A percentile compares a stretch with the other conserved stretches of the same genome.
Conservation (phyloP, 2,797 vertebrate genomes). For the Enteromius thamalakanensis region DNA sequence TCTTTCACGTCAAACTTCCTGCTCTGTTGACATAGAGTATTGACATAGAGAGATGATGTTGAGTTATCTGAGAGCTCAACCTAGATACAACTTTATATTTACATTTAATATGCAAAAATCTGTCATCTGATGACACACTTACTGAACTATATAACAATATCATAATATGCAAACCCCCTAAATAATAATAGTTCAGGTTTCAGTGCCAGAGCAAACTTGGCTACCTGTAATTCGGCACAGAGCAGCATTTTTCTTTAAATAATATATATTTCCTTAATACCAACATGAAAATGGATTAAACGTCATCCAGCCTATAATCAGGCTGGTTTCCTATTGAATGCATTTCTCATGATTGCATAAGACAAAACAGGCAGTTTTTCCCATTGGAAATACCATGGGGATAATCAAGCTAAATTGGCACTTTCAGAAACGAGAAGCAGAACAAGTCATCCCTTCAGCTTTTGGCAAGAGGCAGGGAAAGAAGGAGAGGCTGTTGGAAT, state of each 20-base stretch:
- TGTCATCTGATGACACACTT: neutral
- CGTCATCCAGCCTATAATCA: neutral
- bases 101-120: neutral
- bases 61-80: slow-evolving; percentile 7
- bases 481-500: slow-evolving; percentile 12
- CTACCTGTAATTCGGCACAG: neutral
- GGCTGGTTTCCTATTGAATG: neutral
- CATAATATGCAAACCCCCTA: neutral
- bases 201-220: neutral
- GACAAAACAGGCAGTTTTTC: neutral
- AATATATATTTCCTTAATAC: neutral
- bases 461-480: neutral
- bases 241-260: neutral
- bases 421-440: neutral
- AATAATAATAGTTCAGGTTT: slow-evolving; percentile 18
- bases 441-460: neutral
- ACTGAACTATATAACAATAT: neutral
- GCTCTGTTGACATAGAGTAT: neutral
- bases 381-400: neutral
- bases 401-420: neutral
- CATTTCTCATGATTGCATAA: neutral
- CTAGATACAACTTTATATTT: neutral
- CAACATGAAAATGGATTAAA: neutral
- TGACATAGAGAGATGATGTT: neutral
- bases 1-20: neutral